Percentiles rank a stretch among this genome's conserved stretches.
Conservation (phyloP, 2,113 vertebrate genomes). For the Calonectris borealis region DNA sequence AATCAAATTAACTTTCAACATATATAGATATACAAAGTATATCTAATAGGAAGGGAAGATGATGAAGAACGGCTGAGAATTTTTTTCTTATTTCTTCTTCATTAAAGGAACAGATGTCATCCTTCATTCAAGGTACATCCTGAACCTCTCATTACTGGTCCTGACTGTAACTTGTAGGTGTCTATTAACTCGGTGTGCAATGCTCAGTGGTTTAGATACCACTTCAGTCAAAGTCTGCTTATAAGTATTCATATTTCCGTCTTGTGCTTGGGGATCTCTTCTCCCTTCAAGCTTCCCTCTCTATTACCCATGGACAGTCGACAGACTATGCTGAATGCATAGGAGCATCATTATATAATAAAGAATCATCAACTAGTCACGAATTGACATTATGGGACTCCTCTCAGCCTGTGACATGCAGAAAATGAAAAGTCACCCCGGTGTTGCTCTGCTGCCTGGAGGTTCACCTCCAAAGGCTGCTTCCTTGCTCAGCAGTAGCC, state of each 20-base stretch:
- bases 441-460: background rate
- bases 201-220: background rate
- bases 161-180: background rate
- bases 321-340: background rate
- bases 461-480: background rate
- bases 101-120: background rate
- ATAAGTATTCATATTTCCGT: background rate
- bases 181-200: background rate
- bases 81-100: background rate
- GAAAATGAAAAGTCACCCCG: background rate
- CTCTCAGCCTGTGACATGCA: background rate
- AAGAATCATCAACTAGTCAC: background rate
- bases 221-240: background rate
- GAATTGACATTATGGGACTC: background rate
- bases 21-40: background rate
- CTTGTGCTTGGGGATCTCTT: background rate
- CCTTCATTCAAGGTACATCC: background rate
- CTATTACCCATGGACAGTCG: accelerated
- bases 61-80: background rate
- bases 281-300: background rate
- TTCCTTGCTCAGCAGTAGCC: background rate
- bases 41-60: background rate
- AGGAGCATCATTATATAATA: background rate
- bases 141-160: background rate
- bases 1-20: background rate